Evolutionary conservation across 2,797 vertebrate species (phyloP), one percentile per base, ranked within the genome.

Genomic region (Malacoctenus gilli): DNA sequence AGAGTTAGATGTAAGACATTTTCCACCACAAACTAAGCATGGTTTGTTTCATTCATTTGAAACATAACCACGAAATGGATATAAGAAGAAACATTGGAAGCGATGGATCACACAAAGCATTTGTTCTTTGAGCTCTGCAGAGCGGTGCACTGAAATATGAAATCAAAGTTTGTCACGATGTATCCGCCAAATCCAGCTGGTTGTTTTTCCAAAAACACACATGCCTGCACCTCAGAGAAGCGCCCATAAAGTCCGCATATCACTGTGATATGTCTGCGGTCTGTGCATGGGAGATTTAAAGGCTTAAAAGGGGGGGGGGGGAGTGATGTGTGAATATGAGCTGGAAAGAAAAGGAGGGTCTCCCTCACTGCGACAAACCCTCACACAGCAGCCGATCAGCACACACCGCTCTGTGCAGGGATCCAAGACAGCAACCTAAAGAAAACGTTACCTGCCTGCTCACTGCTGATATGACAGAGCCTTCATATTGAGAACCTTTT

Each of bases 341-440:
- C 9, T 12, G 6, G 8, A 56, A 16, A 35, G 19, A 19, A 21
- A 30, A 42, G 13, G 4, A 35, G 40, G 50, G 18, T 22, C 40
- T 46, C 23, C 11, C 18, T 32, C 36, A 42, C 11, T 18, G 14
- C 39, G 13, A n/a, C 11, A 13, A 42, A 39, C 44, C 25, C 20
- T 50, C 37, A 34, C 19, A 44, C 34, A 30, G n/a, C 32, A 53
- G 43, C n/a, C 28, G 39, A 40, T 56, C 30, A 46, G 37, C 46
- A 56, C 32, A 30, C 28, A 21, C 38, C 30, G 19, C 49, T 10
- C 18, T 11, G 12, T 11, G 16, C 34, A 4, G 12, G 7, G 1
- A 25, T n/a, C 48, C 12, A 23, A 49, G 25, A 60, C 23, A 23
- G 8, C 37, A 39, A 20, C 37, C n/a, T 8, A n/a, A 21, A 0